phyloP scores from a whole-genome alignment of 1,140 invertebrate genomes.

The Nomia melanderi region DNA sequence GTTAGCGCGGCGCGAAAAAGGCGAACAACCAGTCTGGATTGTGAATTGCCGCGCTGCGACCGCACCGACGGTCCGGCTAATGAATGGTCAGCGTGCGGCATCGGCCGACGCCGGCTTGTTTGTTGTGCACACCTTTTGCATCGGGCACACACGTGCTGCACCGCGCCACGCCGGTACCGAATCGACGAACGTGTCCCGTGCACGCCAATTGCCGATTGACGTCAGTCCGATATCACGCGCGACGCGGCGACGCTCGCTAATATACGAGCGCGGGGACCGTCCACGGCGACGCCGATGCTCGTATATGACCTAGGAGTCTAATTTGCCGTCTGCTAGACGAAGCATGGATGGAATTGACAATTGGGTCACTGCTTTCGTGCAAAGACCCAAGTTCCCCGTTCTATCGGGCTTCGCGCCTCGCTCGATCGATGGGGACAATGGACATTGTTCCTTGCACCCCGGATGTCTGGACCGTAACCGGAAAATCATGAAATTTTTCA shows the following conservation, averaged over 20 bases:
- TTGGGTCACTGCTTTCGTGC: not conserved
- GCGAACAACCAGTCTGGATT: constrained; percentile 13
- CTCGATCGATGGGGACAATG: no score
- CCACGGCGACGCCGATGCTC: no score
- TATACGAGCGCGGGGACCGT: not conserved
- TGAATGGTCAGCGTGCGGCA: constrained; percentile 21
- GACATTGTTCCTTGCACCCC: no score
- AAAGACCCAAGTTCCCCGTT: no score
- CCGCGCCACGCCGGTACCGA: no score
- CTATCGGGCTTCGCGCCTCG: no score
- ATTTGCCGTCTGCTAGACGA: not conserved
- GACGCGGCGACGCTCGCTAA: not conserved
- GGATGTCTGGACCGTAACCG: no score
- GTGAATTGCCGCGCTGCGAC: constrained; percentile 28
- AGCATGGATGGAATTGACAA: not conserved
- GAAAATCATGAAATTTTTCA: no score
- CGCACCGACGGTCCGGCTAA: constrained; percentile 17
- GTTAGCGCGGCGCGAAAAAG: constrained; percentile 33
- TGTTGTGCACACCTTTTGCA: constrained; percentile 31
- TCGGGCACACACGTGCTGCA: constrained; percentile 12
- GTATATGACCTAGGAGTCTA: not conserved
- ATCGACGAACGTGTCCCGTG: constrained; percentile 2
- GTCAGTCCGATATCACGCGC: constrained; percentile 15
- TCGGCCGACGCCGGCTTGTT: not conserved
- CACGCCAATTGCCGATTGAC: constrained; percentile 27